phyloP scores from a whole-genome alignment of 2,113 vertebrate species.

The Actenoides lindsayi region DNA sequence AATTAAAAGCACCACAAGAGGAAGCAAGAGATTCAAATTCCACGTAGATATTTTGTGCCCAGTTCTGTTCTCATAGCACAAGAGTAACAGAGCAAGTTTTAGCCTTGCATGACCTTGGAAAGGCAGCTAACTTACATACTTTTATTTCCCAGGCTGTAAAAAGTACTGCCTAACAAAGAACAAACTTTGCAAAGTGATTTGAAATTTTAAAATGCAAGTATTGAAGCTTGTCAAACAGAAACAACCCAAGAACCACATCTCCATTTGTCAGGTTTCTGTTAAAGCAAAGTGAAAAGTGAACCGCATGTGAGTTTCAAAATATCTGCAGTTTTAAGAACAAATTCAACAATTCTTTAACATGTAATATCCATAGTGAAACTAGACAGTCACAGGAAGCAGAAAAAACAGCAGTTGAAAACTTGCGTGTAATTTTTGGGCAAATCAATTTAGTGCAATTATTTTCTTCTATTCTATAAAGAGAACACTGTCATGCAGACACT shows the following conservation, averaged over 20 bases:
- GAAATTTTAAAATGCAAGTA: background rate
- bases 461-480: background rate
- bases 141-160: background rate
- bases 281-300: background rate
- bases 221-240: background rate
- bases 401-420: background rate
- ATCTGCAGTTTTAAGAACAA: background rate
- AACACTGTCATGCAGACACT: background rate
- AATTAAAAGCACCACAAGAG: background rate
- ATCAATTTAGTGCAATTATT: background rate
- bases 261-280: background rate
- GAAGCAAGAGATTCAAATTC: background rate
- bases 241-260: background rate
- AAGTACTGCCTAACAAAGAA: background rate
- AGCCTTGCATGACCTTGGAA: background rate
- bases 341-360: background rate
- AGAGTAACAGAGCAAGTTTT: background rate
- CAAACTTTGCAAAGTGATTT: background rate
- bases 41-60: background rate
- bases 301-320: rapidly evolving
- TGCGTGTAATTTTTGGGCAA: background rate
- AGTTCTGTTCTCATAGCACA: background rate
- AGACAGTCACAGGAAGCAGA: background rate
- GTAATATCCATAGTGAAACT: background rate
- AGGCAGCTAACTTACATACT: background rate